phyloP scores from a whole-genome alignment of 2,797 vertebrate species.

The Menidia menidia region DNA sequence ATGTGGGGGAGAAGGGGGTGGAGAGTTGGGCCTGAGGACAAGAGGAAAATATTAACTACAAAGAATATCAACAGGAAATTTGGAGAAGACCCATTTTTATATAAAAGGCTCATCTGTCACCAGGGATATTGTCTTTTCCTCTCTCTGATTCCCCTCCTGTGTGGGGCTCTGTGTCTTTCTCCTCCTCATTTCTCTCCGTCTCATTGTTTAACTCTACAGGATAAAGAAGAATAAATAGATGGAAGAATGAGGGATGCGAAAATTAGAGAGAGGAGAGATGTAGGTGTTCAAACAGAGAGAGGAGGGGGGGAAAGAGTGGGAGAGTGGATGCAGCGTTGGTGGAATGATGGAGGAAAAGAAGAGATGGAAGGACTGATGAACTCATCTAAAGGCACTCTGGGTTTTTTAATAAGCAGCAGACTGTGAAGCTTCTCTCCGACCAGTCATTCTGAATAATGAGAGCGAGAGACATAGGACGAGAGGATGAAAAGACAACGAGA shows the following conservation, averaged over 20 bases:
- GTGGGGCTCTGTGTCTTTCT: constrained; percentile 44
- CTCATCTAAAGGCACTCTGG: constrained; percentile 77
- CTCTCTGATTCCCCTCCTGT: constrained; percentile 64
- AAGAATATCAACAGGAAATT: constrained; percentile 71
- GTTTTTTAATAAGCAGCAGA: constrained; percentile 84
- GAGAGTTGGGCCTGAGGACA: constrained; percentile 30
- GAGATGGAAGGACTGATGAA: constrained; percentile 75
- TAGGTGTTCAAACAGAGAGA: constrained; percentile 73
- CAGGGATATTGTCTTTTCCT: constrained; percentile 55
- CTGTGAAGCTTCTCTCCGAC: constrained; percentile 79
- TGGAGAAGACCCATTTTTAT: constrained; percentile 46
- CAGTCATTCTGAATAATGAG: constrained; percentile 81
- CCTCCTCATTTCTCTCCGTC: constrained; percentile 27
- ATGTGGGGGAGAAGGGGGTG: constrained; percentile 29
- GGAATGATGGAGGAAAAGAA: constrained; percentile 54
- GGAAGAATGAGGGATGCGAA: constrained; percentile 63
- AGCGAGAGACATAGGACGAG: constrained; percentile 58
- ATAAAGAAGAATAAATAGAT: constrained; percentile 76
- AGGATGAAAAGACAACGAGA: constrained; percentile 77
- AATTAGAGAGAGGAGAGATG: constrained; percentile 65
- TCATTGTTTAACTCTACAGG: constrained; percentile 57
- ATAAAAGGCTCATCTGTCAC: constrained; percentile 66
- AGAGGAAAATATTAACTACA: constrained; percentile 53
- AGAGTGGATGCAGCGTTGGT: constrained; percentile 56
- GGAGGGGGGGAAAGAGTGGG: constrained; percentile 43